Evolutionary conservation across 2,888 invertebrate species (phyloP).

Genomic region (Cantharis nigra): DNA sequence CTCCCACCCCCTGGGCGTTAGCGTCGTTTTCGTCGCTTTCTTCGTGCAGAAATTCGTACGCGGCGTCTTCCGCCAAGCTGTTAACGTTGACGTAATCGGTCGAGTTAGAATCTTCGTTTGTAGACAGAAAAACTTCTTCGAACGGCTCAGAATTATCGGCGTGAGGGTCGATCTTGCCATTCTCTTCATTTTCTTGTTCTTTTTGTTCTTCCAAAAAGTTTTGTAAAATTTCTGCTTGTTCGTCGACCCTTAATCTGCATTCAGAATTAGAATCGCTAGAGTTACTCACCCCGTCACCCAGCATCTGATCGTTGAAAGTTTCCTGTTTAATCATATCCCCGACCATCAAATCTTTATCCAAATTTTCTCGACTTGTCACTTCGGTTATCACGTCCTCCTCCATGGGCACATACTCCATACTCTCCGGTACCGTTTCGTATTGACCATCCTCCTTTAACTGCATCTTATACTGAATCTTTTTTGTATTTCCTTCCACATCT

Average conservation of each 20-base stretch:
- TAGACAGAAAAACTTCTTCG: neutral
- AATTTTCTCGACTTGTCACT: neutral
- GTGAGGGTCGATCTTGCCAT: neutral
- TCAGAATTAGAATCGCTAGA: neutral
- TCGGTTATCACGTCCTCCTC: constrained; percentile 23
- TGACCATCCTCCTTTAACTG: constrained; percentile 51
- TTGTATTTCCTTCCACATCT: constrained; percentile 52
- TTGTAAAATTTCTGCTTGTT: neutral
- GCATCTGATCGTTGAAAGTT: neutral
- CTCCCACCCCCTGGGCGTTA: neutral
- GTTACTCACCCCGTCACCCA: neutral
- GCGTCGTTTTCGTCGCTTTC: neutral
- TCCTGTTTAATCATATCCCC: neutral
- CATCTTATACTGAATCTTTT: constrained; percentile 53
- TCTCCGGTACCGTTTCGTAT: constrained; percentile 52
- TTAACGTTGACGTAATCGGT: neutral
- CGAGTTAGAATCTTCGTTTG: neutral
- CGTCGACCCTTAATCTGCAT: neutral
- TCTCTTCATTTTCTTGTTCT: neutral
- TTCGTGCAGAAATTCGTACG: neutral
- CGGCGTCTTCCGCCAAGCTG: neutral
- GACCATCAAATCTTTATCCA: neutral
- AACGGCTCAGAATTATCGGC: neutral
- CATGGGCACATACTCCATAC: constrained; percentile 47
- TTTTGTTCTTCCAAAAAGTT: neutral